Evolutionary conservation across 2,113 vertebrate genomes (phyloP).

Genomic region (Hylia prasina): DNA sequence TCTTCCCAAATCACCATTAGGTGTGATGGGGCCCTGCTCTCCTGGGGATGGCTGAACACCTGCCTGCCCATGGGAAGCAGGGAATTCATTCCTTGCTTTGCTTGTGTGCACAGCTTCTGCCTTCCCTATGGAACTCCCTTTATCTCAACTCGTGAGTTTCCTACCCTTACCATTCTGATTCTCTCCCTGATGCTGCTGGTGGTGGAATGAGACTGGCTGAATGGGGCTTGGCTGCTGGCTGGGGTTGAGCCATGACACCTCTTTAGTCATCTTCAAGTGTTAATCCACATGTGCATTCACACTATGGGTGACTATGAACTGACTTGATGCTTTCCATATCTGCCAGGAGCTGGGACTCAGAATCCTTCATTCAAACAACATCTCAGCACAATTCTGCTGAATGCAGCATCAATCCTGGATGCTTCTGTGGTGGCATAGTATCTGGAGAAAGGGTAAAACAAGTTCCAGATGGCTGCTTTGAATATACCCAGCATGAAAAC

Average conservation of each 20-base stretch:
- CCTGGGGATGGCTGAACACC: not conserved
- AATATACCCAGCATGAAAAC: not conserved
- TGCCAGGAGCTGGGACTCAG: not conserved
- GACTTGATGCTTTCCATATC: not conserved
- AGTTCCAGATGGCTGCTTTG: not conserved
- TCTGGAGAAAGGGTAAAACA: not conserved
- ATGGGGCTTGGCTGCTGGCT: not conserved
- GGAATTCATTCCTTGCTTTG: not conserved
- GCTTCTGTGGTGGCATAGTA: not conserved
- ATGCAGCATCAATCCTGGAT: not conserved
- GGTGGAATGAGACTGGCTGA: not conserved
- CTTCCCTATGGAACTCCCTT: not conserved
- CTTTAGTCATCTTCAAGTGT: not conserved
- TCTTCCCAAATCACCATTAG: accelerated
- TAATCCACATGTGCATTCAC: not conserved
- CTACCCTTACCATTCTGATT: not conserved
- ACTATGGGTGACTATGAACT: not conserved
- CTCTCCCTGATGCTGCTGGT: not conserved
- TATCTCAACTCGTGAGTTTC: not conserved
- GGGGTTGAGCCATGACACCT: not conserved
- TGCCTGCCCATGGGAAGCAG: accelerated
- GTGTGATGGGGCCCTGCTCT: not conserved
- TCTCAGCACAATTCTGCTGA: not conserved
- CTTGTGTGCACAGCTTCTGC: accelerated
- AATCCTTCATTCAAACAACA: conserved; percentile 1